These are phyloP conservation scores for Paramormyrops hopkinsi DNA, from an alignment of 2,797 vertebrate species.

Conservation along the genomic window DNA sequence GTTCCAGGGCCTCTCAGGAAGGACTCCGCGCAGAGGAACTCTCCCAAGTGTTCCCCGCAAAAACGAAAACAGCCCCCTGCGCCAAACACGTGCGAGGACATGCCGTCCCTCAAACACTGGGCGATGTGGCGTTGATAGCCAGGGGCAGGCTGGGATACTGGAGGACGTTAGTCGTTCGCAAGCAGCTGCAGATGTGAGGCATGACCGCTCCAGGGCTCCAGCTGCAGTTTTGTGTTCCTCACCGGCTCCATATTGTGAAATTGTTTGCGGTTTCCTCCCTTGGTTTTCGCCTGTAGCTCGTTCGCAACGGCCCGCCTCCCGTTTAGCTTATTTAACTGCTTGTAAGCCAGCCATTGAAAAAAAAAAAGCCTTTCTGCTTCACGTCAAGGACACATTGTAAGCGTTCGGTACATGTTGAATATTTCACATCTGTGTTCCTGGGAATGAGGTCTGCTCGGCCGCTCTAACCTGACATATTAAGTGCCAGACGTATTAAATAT, in stretches of 20 bases:
- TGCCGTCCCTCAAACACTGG: not conserved
- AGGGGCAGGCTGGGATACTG: not conserved
- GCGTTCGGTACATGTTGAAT: not conserved
- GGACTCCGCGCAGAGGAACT: not conserved
- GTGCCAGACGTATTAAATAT: not conserved
- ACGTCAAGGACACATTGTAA: not conserved
- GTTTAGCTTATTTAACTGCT: not conserved
- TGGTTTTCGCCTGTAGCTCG: not conserved
- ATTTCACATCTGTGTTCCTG: conserved; percentile 9
- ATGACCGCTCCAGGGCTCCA: not conserved
- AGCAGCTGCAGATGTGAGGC: not conserved
- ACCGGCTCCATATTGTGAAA: not conserved
- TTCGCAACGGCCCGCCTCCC: not conserved
- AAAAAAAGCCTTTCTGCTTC: not conserved
- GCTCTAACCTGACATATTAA: not conserved
- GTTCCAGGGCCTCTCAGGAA: not conserved
- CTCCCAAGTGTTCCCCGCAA: not conserved
- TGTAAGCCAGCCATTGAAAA: not conserved
- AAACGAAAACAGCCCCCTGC: not conserved
- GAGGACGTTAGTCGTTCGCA: not conserved
- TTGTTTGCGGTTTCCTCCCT: not conserved
- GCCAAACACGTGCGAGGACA: not conserved
- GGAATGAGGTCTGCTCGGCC: not conserved
- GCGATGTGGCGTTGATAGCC: not conserved
- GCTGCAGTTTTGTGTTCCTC: not conserved